Percentiles rank a stretch among this genome's conserved stretches.
Conservation (phyloP, 2,888 invertebrate species). For the Eucera pruinosa region DNA sequence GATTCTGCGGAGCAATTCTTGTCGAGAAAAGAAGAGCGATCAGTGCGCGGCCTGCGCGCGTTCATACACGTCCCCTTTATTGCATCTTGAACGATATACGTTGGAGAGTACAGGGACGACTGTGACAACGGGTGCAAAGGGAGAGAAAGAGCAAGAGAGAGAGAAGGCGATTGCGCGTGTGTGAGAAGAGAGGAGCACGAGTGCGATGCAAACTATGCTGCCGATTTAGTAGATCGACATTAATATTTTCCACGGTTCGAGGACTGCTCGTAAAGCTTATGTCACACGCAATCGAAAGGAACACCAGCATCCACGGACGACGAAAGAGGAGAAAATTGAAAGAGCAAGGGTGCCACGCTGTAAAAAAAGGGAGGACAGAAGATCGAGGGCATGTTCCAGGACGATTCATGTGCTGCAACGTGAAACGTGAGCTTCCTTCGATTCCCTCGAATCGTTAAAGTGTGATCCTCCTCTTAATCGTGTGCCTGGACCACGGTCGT, state of each 20-base stretch:
- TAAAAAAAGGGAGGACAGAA: not conserved
- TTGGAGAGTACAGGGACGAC: not conserved
- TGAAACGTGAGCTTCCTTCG: constrained; percentile 56
- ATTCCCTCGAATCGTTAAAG: constrained; percentile 20
- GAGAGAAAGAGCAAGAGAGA: constrained; percentile 7
- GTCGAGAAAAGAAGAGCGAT: not conserved
- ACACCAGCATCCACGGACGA: constrained; percentile 28
- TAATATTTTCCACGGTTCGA: constrained; percentile 1
- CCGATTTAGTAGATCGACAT: constrained; percentile 10
- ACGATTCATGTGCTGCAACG: constrained; percentile 23
- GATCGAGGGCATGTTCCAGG: constrained; percentile 28
- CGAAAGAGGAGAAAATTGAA: constrained; percentile 35
- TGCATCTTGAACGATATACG: not conserved
- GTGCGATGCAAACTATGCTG: constrained; percentile 3
- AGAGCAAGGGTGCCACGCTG: not conserved
- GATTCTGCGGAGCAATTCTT: not conserved
- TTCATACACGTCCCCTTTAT: not conserved
- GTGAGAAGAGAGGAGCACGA: not conserved
- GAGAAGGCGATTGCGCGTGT: not conserved
- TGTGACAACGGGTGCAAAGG: not conserved
- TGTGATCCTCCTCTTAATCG: constrained; percentile 30
- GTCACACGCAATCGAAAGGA: constrained; percentile 34
- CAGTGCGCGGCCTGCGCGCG: not conserved
- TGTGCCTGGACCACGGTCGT: constrained; percentile 11
- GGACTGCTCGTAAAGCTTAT: constrained; percentile 17